Conservation (phyloP, 2,888 invertebrate species). For the Drosophila aldrichi region DNA sequence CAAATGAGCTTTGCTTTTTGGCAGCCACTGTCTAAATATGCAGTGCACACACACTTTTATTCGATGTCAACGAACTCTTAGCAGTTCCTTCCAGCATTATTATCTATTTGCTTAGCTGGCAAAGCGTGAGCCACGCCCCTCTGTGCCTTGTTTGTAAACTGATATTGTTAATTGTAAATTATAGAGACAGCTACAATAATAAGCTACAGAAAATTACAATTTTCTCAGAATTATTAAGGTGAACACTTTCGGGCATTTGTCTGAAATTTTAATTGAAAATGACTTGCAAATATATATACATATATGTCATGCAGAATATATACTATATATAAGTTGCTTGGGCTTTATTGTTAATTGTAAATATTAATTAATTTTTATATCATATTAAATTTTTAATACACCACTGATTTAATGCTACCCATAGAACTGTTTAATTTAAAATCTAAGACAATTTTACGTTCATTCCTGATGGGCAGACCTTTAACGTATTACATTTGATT, state of each 20-base stretch:
- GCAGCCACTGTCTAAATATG: conserved; percentile 17
- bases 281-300: background rate
- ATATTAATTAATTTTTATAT: background rate
- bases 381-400: background rate
- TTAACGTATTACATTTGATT: background rate
- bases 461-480: background rate
- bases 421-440: too few species aligned
- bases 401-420: background rate
- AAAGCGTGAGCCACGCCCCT: background rate
- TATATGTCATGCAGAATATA: background rate
- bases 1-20: conserved; percentile 37
- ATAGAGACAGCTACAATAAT: conserved; percentile 20
- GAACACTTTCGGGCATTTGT: background rate
- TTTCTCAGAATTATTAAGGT: conserved; percentile 23
- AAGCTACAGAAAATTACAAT: conserved; percentile 31
- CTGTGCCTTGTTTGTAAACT: background rate
- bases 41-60: conserved; percentile 5
- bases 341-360: too few species aligned
- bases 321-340: background rate
- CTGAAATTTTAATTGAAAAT: conserved; percentile 39
- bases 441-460: background rate
- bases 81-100: conserved; percentile 22
- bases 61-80: conserved; percentile 31
- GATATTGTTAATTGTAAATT: conserved; percentile 42
- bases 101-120: conserved; percentile 27